These are phyloP conservation scores for Caenorhabditis doughertyi DNA, from an alignment of 2,888 invertebrate genomes.

Conservation along the genomic window DNA sequence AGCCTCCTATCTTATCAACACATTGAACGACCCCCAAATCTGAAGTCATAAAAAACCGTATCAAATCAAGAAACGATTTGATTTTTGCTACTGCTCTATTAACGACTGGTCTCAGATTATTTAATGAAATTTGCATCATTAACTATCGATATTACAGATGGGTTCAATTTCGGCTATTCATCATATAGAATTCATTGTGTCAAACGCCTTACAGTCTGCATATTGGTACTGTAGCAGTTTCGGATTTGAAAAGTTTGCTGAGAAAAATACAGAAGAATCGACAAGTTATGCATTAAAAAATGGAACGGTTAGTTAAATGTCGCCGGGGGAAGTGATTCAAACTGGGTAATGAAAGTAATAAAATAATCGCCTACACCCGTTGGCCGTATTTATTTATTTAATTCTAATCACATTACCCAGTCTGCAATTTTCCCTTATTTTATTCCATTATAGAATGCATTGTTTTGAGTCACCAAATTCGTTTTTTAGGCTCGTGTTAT, in stretches of 20 bases:
- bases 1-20: conserved; percentile 31
- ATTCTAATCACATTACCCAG: conserved; percentile 33
- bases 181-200: conserved; percentile 77
- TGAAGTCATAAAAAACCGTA: conserved; percentile 20
- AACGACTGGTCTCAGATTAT: not conserved
- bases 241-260: conserved; percentile 78
- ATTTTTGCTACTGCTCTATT: conserved; percentile 17
- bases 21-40: conserved; percentile 48
- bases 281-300: conserved; percentile 75
- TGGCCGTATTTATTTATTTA: not conserved
- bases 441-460: no score
- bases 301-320: conserved; percentile 68
- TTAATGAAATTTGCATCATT: conserved; percentile 10
- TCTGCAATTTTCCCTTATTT: conserved; percentile 15
- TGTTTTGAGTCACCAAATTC: conserved; percentile 11
- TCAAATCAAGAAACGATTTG: conserved; percentile 14
- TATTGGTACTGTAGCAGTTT: conserved; percentile 81
- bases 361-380: conserved; percentile 19
- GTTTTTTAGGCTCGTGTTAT: conserved; percentile 90
- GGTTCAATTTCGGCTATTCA: conserved; percentile 67
- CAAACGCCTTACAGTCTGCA: conserved; percentile 78
- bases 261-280: conserved; percentile 52
- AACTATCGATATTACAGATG: conserved; percentile 23
- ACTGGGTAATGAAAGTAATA: not conserved
- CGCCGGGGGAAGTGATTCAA: not conserved